Evolutionary conservation across 2,797 vertebrate species (phyloP).

Genomic region (Pipistrellus pipistrellus): DNA sequence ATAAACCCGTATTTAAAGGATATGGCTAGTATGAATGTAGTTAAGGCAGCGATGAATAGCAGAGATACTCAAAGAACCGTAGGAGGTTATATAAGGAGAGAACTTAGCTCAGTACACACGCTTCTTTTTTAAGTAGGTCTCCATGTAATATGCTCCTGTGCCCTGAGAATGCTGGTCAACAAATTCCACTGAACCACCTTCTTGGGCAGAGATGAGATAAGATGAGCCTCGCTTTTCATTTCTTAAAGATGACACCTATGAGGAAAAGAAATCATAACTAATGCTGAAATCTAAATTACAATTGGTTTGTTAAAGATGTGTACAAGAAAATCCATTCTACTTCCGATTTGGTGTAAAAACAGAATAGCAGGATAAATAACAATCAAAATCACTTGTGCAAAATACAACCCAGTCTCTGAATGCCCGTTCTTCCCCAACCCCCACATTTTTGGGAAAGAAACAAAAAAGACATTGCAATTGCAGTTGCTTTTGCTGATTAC

Average conservation of each 20-base stretch:
- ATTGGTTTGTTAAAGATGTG: background rate
- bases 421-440: background rate
- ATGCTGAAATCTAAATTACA: background rate
- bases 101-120: constrained; percentile 90
- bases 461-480: background rate
- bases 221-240: constrained; percentile 95
- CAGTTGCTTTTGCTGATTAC: background rate
- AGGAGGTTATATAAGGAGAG: constrained; percentile 66
- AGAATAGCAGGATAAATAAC: background rate
- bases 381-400: background rate
- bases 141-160: constrained; percentile 91
- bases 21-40: constrained; percentile 77
- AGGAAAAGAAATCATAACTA: background rate
- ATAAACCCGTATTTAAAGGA: constrained; percentile 75
- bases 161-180: constrained; percentile 92
- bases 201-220: constrained; percentile 91
- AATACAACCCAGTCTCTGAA: background rate
- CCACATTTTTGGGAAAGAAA: background rate
- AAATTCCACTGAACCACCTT: constrained; percentile 90
- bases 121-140: constrained; percentile 96
- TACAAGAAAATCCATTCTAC: background rate
- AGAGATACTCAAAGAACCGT: constrained; percentile 64
- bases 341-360: background rate
- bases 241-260: constrained; percentile 86
- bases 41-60: constrained; percentile 87